A percentile compares a stretch with the other conserved stretches of the same genome.
Evolutionary conservation across 2,797 vertebrate species (phyloP).

Genomic region (Pyrocephalus nanus): DNA sequence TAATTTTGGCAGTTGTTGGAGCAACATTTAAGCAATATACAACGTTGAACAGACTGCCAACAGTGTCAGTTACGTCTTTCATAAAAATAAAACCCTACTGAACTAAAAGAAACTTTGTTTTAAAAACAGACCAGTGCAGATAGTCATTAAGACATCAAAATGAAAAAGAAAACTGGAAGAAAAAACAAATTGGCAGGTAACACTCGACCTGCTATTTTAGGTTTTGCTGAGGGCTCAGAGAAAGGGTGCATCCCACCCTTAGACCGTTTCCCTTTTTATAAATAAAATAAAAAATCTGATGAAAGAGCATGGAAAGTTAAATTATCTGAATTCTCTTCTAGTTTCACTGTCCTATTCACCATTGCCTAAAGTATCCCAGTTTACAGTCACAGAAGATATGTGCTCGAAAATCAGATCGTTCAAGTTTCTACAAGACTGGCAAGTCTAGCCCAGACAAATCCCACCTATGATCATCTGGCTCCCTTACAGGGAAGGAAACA

Average conservation of each 20-base stretch:
- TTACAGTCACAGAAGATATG: background rate
- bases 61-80: background rate
- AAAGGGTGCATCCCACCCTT: background rate
- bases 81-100: background rate
- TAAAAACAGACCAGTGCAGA: background rate
- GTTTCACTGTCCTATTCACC: background rate
- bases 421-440: conserved; percentile 37
- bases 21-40: background rate
- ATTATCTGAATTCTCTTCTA: background rate
- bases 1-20: background rate
- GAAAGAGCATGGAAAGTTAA: background rate
- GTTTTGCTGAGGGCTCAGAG: background rate
- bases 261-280: background rate
- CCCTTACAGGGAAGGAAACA: background rate
- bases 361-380: background rate
- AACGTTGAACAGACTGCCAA: background rate
- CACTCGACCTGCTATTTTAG: background rate
- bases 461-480: background rate
- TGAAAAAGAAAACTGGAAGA: background rate
- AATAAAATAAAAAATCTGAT: background rate
- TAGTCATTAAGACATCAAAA: background rate
- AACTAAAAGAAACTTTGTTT: background rate
- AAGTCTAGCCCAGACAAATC: conserved; percentile 16
- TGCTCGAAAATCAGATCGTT: background rate
- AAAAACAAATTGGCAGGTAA: background rate